These are phyloP conservation scores for Aldrovandia affinis DNA, from an alignment of 2,797 vertebrate genomes.

Conservation along the genomic window DNA sequence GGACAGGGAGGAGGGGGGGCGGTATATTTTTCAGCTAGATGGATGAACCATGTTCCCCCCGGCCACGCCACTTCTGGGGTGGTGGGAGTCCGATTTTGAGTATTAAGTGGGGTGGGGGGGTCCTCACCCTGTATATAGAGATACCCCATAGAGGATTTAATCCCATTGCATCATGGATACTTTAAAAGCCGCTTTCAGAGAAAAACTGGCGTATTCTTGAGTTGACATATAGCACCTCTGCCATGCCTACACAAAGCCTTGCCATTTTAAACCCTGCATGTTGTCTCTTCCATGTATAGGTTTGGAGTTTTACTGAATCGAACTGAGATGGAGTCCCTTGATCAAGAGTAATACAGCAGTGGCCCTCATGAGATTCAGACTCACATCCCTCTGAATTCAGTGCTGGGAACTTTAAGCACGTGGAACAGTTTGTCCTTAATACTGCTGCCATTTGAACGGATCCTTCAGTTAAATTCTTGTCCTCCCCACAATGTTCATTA, in stretches of 20 bases:
- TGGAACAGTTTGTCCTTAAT: not conserved
- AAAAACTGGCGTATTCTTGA: no score
- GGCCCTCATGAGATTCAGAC: not conserved
- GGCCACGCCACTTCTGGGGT: not conserved
- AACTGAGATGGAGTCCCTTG: not conserved
- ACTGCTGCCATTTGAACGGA: not conserved
- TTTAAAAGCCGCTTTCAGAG: not conserved
- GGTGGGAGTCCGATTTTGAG: not conserved
- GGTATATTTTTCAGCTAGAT: not conserved
- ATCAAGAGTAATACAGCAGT: not conserved
- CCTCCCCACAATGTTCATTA: not conserved
- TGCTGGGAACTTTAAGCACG: not conserved
- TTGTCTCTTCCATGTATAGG: no score
- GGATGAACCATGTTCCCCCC: not conserved
- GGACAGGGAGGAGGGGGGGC: not conserved
- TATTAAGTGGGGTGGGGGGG: not conserved
- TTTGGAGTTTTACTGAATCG: no score
- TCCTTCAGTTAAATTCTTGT: not conserved
- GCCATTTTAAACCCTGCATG: no score
- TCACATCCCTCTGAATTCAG: not conserved
- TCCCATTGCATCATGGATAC: not conserved
- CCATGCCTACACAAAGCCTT: no score
- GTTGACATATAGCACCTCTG: no score
- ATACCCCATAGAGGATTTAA: not conserved
- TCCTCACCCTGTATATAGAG: not conserved